phyloP scores from a whole-genome alignment of 92 coral and sea anemone species.

The Parazoanthus darwini region DNA sequence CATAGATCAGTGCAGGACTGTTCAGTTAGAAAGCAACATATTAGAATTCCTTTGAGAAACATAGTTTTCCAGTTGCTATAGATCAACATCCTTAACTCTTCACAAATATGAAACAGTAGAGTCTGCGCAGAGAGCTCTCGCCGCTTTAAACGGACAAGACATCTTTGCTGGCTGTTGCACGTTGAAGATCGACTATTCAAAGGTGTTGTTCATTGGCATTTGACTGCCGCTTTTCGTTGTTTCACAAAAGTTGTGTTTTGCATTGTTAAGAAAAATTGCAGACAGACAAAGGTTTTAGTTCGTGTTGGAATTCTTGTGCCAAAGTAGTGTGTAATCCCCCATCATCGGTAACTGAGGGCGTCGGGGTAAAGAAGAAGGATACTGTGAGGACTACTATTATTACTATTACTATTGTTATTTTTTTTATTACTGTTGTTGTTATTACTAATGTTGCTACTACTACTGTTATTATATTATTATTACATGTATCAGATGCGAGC shows the following conservation, averaged over 20 bases:
- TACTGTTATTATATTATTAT: no score
- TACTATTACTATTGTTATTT: not conserved
- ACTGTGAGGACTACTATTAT: not conserved
- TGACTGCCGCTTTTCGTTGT: not conserved
- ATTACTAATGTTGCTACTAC: not conserved
- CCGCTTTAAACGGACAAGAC: slow-evolving; percentile 95
- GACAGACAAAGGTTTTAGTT: not conserved
- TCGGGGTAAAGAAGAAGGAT: no score
- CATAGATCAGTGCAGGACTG: not conserved
- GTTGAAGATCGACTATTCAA: slow-evolving; percentile 95
- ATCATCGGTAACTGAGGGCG: no score
- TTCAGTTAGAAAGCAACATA: not conserved
- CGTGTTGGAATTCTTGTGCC: not conserved
- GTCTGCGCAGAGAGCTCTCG: slow-evolving; percentile 95
- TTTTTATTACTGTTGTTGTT: not conserved
- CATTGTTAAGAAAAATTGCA: no score
- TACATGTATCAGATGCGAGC: no score
- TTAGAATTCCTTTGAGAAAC: not conserved
- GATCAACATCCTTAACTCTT: slow-evolving; percentile 57
- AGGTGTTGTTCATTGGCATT: slow-evolving; percentile 57
- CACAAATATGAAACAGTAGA: slow-evolving; percentile 90
- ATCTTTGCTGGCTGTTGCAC: slow-evolving; percentile 98
- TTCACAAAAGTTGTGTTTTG: not conserved
- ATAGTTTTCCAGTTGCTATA: not conserved
- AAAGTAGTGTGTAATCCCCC: no score